These are phyloP conservation scores for Acipenser transmontanus DNA, from an alignment of 2,797 vertebrate species.

Conservation along the genomic window DNA sequence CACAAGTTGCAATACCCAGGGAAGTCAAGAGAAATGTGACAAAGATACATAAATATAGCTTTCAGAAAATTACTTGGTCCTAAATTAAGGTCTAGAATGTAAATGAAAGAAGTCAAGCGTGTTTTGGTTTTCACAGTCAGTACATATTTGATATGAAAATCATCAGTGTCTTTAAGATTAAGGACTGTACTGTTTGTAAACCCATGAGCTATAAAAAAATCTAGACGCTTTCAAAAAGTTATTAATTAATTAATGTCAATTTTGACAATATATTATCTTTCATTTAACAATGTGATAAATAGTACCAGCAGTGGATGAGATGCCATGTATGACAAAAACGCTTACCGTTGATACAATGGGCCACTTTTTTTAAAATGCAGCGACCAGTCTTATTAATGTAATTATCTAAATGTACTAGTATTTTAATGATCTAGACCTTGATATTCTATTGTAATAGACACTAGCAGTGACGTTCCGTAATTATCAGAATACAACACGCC, in stretches of 20 bases:
- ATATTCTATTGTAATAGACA: too few species aligned
- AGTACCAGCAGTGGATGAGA: not conserved
- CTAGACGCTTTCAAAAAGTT: not conserved
- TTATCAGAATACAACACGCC: too few species aligned
- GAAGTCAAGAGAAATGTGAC: conserved; percentile 41
- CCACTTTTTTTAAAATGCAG: too few species aligned
- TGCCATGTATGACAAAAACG: not conserved
- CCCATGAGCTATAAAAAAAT: not conserved
- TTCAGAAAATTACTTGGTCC: conserved; percentile 36
- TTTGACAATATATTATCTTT: not conserved
- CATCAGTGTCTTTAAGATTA: conserved; percentile 23
- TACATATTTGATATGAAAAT: conserved; percentile 32
- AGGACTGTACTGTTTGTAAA: not conserved
- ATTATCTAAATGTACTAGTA: too few species aligned
- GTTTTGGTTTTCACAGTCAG: conserved; percentile 31
- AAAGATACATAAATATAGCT: conserved; percentile 39
- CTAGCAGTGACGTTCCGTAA: too few species aligned
- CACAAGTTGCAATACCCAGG: conserved; percentile 53
- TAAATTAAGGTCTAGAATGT: conserved; percentile 37
- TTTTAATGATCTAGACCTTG: too few species aligned
- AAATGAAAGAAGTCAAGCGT: conserved; percentile 36
- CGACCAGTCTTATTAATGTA: too few species aligned
- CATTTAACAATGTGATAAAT: not conserved
- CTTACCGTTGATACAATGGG: too few species aligned
- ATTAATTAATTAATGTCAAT: not conserved